phyloP scores from a whole-genome alignment of 2,113 vertebrate genomes.

The Podarcis cretensis region DNA sequence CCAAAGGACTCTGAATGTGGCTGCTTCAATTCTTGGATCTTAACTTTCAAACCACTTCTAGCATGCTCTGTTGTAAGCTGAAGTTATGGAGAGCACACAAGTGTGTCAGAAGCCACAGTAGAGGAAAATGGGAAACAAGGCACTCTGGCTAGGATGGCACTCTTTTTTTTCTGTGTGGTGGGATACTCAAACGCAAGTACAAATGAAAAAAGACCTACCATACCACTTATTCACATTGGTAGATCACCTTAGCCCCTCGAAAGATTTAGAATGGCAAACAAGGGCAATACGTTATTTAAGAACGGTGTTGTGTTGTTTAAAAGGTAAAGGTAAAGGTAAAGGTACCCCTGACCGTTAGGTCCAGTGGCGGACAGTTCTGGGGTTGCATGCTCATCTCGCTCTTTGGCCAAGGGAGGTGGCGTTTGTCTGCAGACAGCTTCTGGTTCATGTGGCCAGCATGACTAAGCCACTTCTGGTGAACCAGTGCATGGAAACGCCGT shows the following conservation, averaged over 20 bases:
- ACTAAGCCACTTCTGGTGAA: too few species aligned
- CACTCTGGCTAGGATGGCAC: neutral
- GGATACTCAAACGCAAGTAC: neutral
- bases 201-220: neutral
- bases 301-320: neutral
- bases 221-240: neutral
- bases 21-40: neutral
- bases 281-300: neutral
- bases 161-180: neutral
- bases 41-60: neutral
- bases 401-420: too few species aligned
- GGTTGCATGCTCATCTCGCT: too few species aligned
- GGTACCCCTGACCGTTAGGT: too few species aligned
- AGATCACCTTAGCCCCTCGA: neutral
- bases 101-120: neutral
- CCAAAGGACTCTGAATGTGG: neutral
- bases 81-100: neutral
- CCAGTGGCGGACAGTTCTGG: too few species aligned
- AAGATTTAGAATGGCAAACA: neutral
- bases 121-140: neutral
- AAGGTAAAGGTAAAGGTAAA: neutral
- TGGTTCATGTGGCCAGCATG: too few species aligned
- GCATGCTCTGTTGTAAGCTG: neutral
- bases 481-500: accelerated
- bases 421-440: too few species aligned